Evolutionary conservation across 2,888 invertebrate species (phyloP), one percentile per base, ranked within the genome.

Genomic region (Epistrophe eligans): DNA sequence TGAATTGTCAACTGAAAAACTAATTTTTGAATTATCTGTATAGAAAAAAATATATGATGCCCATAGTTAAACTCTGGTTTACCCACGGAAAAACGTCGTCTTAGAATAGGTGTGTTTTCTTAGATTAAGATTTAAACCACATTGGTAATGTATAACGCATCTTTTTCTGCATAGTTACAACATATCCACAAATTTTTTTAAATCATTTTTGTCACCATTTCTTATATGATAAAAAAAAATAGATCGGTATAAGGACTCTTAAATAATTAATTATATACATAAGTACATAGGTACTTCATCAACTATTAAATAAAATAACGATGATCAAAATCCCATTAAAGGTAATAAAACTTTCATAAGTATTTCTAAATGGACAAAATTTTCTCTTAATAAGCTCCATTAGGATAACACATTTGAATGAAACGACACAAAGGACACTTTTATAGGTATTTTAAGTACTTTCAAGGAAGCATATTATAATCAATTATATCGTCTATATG

Each of bases 371-470:
- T 85, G 73, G 52, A 74, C 50, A 28, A 70, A 62, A 57, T 55
- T 60, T 81, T 77, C 73, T 38, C 43, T 77, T 77, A 77, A 85
- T 82, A 85, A 82, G 70, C 70, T 77, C 82, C 77, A 85, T 85
- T 85, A 82, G 64, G 62, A 70, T 2, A 58, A 57, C 67, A 77
- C 77, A 85, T 85, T 85, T 85, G 82, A 85, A 82, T 82, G 64
- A 13, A 74, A 70, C 52, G 85, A 67, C 81, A 62, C 77, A 77
- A 85, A 77, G 77, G 85, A 77, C 85, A 77, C 82, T 85, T 85
- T 85, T 85, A 85, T 85, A 82, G 82, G 77, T 82, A 82, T 74
- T 81, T 82, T 85, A 82, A 82, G 81, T 85, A 48, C 72, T 62
- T 32, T 43, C 70, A 38, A 13, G 43, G 19, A 73, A 82, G 40